These are phyloP conservation scores for Chrysodeixis includens DNA, from an alignment of 2,888 invertebrate species.

Conservation along the genomic window DNA sequence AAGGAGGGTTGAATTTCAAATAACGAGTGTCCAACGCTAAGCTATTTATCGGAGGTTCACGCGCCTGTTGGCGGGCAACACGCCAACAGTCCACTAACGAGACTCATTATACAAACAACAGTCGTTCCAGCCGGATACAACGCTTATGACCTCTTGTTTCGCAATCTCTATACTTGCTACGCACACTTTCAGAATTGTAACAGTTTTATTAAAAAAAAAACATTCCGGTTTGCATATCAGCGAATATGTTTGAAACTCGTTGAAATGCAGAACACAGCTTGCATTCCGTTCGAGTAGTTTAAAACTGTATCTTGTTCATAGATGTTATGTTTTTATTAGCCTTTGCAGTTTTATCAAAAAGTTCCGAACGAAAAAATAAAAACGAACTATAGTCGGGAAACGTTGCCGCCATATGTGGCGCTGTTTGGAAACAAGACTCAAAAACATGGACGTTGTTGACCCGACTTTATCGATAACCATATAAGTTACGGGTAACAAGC, in stretches of 20 bases:
- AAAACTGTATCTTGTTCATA: slow-evolving; percentile 14
- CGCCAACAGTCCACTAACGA: slow-evolving; percentile 77
- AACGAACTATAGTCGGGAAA: slow-evolving; percentile 42
- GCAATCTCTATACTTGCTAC: slow-evolving; percentile 46
- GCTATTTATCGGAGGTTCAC: slow-evolving; percentile 48
- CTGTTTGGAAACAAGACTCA: slow-evolving; percentile 43
- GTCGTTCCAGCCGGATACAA: slow-evolving; percentile 63
- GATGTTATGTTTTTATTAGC: slow-evolving; percentile 19
- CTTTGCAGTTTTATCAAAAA: slow-evolving; percentile 39
- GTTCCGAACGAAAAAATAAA: slow-evolving; percentile 39
- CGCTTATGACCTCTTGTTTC: slow-evolving; percentile 58
- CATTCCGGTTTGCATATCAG: slow-evolving; percentile 3
- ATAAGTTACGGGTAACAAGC: slow-evolving; percentile 23
- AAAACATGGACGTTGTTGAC: slow-evolving; percentile 40
- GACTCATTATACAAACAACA: slow-evolving; percentile 76
- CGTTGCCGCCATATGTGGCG: slow-evolving; percentile 36
- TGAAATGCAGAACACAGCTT: slow-evolving; percentile 32
- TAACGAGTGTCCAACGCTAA: slow-evolving; percentile 34
- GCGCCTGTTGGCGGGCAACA: slow-evolving; percentile 59
- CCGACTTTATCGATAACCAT: slow-evolving; percentile 23
- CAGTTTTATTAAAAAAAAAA: slow-evolving; percentile 26
- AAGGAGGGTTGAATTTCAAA: slow-evolving; percentile 22
- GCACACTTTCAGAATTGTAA: slow-evolving; percentile 28
- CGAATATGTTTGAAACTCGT: slow-evolving; percentile 9
- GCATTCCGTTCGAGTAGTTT: neutral